Evolutionary conservation across 2,888 invertebrate species (phyloP).

Genomic region (Drosophila colorata): DNA sequence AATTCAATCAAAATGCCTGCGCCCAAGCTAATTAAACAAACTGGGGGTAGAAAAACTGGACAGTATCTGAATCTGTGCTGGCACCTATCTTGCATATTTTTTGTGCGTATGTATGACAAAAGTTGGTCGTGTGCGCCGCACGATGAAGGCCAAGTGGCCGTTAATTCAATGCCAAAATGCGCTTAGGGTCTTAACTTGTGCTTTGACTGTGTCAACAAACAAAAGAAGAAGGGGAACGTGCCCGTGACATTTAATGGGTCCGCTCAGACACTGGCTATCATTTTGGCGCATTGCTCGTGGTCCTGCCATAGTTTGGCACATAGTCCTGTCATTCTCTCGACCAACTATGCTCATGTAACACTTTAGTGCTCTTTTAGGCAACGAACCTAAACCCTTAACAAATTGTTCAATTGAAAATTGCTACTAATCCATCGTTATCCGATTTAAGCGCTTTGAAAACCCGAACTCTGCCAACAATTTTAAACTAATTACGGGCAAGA

Average conservation of each 20-base stretch:
- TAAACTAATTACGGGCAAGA: slow-evolving; percentile 59
- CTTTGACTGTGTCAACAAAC: slow-evolving; percentile 25
- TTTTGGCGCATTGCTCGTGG: slow-evolving; percentile 17
- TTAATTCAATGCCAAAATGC: slow-evolving; percentile 59
- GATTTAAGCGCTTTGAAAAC: slow-evolving; percentile 32
- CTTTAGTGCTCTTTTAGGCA: slow-evolving; percentile 2
- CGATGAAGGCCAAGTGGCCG: slow-evolving; percentile 51
- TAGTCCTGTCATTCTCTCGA: background rate
- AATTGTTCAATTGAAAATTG: slow-evolving; percentile 42
- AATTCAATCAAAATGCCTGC: slow-evolving; percentile 65
- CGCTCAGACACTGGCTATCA: slow-evolving; percentile 20
- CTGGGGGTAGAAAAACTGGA: slow-evolving; percentile 15
- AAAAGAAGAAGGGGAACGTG: background rate
- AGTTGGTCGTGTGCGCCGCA: slow-evolving; percentile 46
- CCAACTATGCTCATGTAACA: slow-evolving; percentile 1
- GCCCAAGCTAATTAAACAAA: slow-evolving; percentile 66
- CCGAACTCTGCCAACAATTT: slow-evolving; percentile 26
- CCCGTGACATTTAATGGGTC: slow-evolving; percentile 28
- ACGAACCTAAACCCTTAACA: background rate
- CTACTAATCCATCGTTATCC: slow-evolving; percentile 60
- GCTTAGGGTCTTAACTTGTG: slow-evolving; percentile 63
- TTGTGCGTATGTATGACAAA: slow-evolving; percentile 57
- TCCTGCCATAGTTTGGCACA: background rate
- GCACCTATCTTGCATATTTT: slow-evolving; percentile 13
- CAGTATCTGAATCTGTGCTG: slow-evolving; percentile 43